phyloP scores from a whole-genome alignment of 1,140 invertebrate genomes.

The Drosophila pachea region DNA sequence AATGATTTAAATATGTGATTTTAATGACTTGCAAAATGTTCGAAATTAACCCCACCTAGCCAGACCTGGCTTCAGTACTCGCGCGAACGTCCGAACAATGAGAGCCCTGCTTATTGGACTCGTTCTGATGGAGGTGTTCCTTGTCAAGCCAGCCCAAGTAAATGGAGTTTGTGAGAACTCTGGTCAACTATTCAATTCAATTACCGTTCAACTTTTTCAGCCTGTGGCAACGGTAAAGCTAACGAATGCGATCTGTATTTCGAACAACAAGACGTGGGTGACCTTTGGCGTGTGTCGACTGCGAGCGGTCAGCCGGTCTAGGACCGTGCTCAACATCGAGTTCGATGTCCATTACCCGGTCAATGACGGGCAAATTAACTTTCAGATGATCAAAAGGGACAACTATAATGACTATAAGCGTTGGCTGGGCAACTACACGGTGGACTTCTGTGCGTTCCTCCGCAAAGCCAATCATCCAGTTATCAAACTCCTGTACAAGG shows the following conservation, averaged over 20 bases:
- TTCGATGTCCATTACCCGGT: background rate
- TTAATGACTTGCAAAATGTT: too few species aligned
- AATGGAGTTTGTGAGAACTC: too few species aligned
- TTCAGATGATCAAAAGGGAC: background rate
- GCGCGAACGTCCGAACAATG: too few species aligned
- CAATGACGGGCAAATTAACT: constrained; percentile 1
- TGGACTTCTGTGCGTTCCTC: constrained; percentile 33
- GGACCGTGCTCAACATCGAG: constrained; percentile 8
- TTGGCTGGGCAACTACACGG: constrained; percentile 4
- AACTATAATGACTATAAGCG: constrained; percentile 23
- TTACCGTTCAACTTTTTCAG: background rate
- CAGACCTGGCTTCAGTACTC: too few species aligned
- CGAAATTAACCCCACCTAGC: too few species aligned
- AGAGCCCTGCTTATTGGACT: too few species aligned
- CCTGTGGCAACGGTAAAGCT: constrained; percentile 11
- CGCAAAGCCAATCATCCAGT: background rate
- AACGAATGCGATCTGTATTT: constrained; percentile 32
- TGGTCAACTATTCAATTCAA: too few species aligned
- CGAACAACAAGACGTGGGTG: constrained; percentile 18
- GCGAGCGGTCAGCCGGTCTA: constrained; percentile 14
- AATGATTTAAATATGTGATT: too few species aligned
- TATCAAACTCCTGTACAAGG: constrained; percentile 7
- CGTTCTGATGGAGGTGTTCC: too few species aligned
- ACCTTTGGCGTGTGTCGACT: constrained; percentile 22
- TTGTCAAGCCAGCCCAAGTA: too few species aligned